These are phyloP conservation scores for Drosophila bocki DNA, from an alignment of 1,140 invertebrate genomes.

Conservation along the genomic window DNA sequence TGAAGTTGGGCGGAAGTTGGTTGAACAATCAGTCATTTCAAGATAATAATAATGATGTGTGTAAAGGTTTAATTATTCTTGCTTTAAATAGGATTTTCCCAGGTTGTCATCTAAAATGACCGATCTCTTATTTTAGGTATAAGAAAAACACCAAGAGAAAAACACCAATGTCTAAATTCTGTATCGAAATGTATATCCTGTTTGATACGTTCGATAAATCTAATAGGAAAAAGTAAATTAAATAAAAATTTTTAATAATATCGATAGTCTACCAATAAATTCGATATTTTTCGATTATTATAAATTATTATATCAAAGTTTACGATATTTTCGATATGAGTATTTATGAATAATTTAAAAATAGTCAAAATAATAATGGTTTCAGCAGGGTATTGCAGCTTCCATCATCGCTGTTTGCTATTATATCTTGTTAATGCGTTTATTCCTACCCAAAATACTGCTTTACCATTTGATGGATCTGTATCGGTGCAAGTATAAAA, in stretches of 20 bases:
- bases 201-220: too few relatives aligned
- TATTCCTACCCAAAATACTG: slow-evolving; percentile 8
- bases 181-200: too few relatives aligned
- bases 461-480: slow-evolving; percentile 41
- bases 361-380: background rate
- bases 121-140: background rate
- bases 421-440: slow-evolving; percentile 1
- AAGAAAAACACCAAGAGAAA: too few relatives aligned
- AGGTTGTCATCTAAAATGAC: background rate
- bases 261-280: background rate
- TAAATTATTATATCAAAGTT: background rate
- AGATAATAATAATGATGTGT: slow-evolving; percentile 43
- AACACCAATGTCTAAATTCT: background rate
- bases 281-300: background rate
- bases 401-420: background rate
- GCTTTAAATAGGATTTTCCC: background rate
- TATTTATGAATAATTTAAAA: background rate
- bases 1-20: slow-evolving; percentile 51
- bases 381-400: background rate
- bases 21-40: slow-evolving; percentile 39
- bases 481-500: slow-evolving; percentile 38
- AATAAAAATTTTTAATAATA: too few relatives aligned
- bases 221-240: too few relatives aligned
- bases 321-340: background rate
- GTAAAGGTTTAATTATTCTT: slow-evolving; percentile 38